A percentile compares a stretch with the other conserved stretches of the same genome.
phyloP scores from a whole-genome alignment of 2,113 vertebrate species.

The Sminthopsis crassicaudata region DNA sequence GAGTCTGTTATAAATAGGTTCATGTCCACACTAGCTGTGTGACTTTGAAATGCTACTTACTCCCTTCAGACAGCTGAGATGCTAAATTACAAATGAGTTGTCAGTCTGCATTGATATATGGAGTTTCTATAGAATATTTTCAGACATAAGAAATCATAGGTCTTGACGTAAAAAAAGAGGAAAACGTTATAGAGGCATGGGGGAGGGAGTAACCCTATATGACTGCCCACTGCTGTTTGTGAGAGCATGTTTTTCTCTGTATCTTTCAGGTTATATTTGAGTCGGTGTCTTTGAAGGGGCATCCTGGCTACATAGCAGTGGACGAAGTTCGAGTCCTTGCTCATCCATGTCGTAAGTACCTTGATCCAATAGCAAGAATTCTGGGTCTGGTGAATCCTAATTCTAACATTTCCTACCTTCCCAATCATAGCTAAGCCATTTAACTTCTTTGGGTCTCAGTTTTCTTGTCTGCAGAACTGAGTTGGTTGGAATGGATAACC shows the following conservation, averaged over 20 bases:
- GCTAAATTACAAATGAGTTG: background rate
- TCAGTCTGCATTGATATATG: background rate
- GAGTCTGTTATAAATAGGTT: background rate
- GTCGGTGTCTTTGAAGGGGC: conserved; percentile 94
- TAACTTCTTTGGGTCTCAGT: background rate
- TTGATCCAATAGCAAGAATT: conserved; percentile 13
- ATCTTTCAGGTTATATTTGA: conserved; percentile 96
- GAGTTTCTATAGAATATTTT: background rate
- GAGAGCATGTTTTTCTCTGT: conserved; percentile 55
- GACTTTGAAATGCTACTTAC: background rate
- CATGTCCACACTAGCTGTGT: background rate
- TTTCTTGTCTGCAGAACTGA: background rate
- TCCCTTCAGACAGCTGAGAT: background rate
- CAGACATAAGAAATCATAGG: background rate
- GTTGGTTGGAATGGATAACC: background rate
- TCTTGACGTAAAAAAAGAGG: background rate
- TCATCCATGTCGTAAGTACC: conserved; percentile 95
- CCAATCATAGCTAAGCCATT: background rate
- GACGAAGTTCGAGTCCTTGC: conserved; percentile 97
- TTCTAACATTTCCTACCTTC: background rate
- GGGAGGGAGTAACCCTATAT: background rate
- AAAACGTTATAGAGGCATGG: background rate
- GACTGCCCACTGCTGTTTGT: background rate
- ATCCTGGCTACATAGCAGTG: conserved; percentile 95
- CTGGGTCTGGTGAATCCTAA: background rate